Evolutionary conservation across 2,113 vertebrate genomes (phyloP).

Genomic region (Oxygymnocypris stewartii): DNA sequence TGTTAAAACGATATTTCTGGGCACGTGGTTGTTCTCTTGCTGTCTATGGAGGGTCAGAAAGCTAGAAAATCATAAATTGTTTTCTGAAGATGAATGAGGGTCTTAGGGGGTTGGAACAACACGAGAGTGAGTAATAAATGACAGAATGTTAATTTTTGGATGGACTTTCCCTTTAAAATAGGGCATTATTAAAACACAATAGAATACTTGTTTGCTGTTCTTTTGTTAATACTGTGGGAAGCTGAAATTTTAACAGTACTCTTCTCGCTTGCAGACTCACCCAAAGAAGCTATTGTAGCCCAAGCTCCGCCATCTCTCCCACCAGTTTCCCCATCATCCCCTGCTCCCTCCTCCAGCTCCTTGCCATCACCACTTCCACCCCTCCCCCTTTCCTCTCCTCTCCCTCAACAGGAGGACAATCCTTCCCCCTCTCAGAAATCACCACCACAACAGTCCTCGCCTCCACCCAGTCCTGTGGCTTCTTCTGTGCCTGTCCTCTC

Average conservation of each 20-base stretch:
- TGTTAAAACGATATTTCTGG: no score
- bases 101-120: no score
- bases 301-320: constrained; percentile 66
- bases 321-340: constrained; percentile 68
- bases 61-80: no score
- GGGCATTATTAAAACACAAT: neutral
- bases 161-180: neutral
- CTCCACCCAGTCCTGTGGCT: constrained; percentile 40
- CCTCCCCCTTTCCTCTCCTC: constrained; percentile 55
- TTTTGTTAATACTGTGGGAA: neutral
- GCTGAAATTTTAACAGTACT: neutral
- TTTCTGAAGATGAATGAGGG: no score
- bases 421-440: constrained; percentile 37
- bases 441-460: constrained; percentile 55
- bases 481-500: constrained; percentile 45
- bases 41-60: no score
- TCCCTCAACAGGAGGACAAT: constrained; percentile 69
- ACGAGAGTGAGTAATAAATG: no score
- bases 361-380: constrained; percentile 60
- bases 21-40: no score
- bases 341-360: constrained; percentile 59
- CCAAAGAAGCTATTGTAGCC: constrained; percentile 64
- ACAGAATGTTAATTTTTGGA: no score
- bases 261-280: constrained; percentile 58
- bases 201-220: neutral